A percentile compares a stretch with the other conserved stretches of the same genome.
Evolutionary conservation across 1,140 invertebrate genomes (phyloP).

Genomic region (Lethrus apterus): DNA sequence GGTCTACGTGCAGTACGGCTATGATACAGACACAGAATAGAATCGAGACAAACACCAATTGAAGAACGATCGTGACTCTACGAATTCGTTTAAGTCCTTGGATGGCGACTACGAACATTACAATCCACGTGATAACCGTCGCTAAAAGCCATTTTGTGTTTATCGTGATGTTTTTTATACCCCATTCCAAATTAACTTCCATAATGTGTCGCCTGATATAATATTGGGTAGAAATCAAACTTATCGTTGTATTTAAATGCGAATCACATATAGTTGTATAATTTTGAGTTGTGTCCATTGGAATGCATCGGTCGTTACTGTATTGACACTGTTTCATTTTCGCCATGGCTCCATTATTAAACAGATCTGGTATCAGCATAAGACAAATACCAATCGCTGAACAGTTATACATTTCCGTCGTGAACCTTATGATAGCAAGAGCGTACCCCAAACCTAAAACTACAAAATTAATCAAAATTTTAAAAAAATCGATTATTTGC

Average conservation of each 20-base stretch:
- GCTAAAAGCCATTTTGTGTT: neutral
- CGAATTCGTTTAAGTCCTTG: too few species aligned
- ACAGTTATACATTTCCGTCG: neutral
- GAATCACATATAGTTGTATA: too few species aligned
- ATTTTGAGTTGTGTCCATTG: too few species aligned
- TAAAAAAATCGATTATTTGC: neutral
- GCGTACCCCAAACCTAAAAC: constrained; percentile 4
- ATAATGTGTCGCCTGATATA: too few species aligned
- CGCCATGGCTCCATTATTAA: neutral
- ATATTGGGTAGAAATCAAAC: too few species aligned
- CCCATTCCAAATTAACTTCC: too few species aligned
- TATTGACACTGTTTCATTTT: neutral
- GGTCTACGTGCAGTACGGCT: too few species aligned
- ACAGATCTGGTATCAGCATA: neutral
- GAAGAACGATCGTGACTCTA: too few species aligned
- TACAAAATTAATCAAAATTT: neutral
- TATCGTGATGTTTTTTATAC: too few species aligned
- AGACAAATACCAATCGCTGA: neutral
- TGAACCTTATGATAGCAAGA: neutral
- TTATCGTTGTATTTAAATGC: too few species aligned
- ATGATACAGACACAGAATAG: neutral
- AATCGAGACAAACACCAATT: too few species aligned
- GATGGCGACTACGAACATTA: neutral
- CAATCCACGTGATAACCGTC: neutral
- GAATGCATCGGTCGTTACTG: neutral